Percentiles rank a stretch among this genome's conserved stretches.
Conservation (phyloP, 1,140 invertebrate species). For the Psilanteris sp. region DNA sequence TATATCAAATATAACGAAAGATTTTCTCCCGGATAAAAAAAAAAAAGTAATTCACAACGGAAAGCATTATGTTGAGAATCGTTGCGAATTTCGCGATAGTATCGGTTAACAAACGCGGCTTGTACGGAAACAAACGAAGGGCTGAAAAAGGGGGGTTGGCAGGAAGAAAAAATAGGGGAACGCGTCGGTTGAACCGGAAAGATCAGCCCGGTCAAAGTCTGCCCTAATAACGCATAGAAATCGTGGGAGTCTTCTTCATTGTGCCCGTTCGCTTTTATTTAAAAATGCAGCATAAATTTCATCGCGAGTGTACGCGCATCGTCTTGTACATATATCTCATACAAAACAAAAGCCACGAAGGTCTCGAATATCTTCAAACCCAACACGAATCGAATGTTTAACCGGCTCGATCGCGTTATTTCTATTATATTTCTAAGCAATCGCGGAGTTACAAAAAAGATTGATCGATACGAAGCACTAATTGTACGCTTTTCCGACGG, state of each 20-base stretch:
- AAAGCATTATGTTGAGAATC: constrained; percentile 59
- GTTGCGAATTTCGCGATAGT: constrained; percentile 54
- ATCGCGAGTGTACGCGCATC: no score
- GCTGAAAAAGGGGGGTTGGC: constrained; percentile 14
- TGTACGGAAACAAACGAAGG: constrained; percentile 48
- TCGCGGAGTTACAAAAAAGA: no score
- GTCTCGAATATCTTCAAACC: no score
- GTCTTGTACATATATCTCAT: no score
- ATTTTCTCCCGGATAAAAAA: constrained; percentile 39
- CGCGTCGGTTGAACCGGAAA: constrained; percentile 61
- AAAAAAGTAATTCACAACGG: constrained; percentile 55
- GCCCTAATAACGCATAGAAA: constrained; percentile 63
- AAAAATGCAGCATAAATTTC: constrained; percentile 18
- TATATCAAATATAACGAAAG: constrained; percentile 22
- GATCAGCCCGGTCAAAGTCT: constrained; percentile 64
- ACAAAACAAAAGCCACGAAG: no score
- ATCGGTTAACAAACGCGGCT: constrained; percentile 51
- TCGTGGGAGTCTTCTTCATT: constrained; percentile 63
- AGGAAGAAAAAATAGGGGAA: constrained; percentile 48
- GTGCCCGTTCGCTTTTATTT: constrained; percentile 6
- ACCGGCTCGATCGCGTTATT: no score
- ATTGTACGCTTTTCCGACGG: no score
- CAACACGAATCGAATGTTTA: no score
- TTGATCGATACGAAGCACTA: no score
- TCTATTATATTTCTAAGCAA: no score